These are phyloP conservation scores for Terrapene triunguis DNA, from an alignment of 2,113 vertebrate species.

Conservation along the genomic window DNA sequence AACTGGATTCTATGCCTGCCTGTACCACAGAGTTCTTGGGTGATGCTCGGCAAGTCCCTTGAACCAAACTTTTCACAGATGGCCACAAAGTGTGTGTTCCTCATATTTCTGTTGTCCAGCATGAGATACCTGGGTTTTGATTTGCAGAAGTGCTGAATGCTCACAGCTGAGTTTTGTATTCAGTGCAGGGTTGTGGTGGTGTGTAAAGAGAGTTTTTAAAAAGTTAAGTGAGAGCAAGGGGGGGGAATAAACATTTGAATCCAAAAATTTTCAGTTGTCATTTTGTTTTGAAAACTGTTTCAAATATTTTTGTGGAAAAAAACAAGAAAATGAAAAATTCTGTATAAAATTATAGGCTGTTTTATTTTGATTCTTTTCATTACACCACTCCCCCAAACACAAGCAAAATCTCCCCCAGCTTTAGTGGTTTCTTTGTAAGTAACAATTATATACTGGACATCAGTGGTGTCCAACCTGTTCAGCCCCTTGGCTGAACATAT, in stretches of 20 bases:
- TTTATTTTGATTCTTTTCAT: neutral
- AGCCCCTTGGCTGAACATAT: neutral
- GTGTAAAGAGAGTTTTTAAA: neutral
- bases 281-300: neutral
- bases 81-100: too few species aligned
- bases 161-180: neutral
- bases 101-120: too few species aligned
- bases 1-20: too few species aligned
- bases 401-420: rapidly evolving
- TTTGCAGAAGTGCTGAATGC: too few species aligned
- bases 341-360: neutral
- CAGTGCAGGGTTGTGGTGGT: neutral
- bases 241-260: too few species aligned
- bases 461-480: neutral
- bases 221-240: neutral
- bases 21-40: too few species aligned
- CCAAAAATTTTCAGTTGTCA: too few species aligned
- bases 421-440: neutral
- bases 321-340: neutral
- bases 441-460: neutral
- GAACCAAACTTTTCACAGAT: too few species aligned
- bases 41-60: too few species aligned
- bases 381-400: rapidly evolving
- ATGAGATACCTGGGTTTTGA: too few species aligned
- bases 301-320: neutral